Evolutionary conservation across 2,888 invertebrate species (phyloP).

Genomic region (Coronaproctus castanopsis): DNA sequence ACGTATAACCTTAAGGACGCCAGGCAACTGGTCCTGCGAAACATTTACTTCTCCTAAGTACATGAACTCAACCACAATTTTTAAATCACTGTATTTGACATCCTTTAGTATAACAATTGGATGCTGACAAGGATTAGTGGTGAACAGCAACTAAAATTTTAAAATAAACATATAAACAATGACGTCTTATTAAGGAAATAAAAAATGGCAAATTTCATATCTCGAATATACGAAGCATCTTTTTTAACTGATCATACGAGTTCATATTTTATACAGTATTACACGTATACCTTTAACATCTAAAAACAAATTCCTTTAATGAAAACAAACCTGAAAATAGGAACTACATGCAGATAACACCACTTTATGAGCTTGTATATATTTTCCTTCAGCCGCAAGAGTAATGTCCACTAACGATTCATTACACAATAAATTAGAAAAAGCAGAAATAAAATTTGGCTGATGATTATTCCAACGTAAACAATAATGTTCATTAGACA

Average conservation of each 20-base stretch:
- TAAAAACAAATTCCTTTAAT: not conserved
- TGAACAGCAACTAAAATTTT: constrained; percentile 55
- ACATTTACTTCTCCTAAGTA: constrained; percentile 84
- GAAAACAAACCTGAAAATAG: constrained; percentile 57
- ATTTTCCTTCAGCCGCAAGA: constrained; percentile 72
- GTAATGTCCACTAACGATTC: constrained; percentile 77
- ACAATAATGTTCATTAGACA: constrained; percentile 57
- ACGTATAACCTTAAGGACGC: constrained; percentile 31
- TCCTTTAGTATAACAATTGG: constrained; percentile 78
- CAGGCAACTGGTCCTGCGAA: constrained; percentile 63
- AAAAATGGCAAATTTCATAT: too few relatives aligned
- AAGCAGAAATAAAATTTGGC: constrained; percentile 76
- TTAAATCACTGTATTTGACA: constrained; percentile 63
- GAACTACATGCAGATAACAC: constrained; percentile 78
- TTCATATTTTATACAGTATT: too few relatives aligned
- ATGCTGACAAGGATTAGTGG: constrained; percentile 68
- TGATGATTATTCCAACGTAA: constrained; percentile 85
- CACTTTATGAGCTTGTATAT: constrained; percentile 71
- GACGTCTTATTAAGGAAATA: too few relatives aligned
- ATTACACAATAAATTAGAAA: constrained; percentile 59
- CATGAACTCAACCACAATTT: constrained; percentile 79
- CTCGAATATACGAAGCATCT: too few relatives aligned
- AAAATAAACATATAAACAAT: too few relatives aligned
- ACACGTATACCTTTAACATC: too few relatives aligned
- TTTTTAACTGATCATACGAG: too few relatives aligned